Evolutionary conservation across 2,888 invertebrate genomes (phyloP).

Genomic region (Acleris holmiana): DNA sequence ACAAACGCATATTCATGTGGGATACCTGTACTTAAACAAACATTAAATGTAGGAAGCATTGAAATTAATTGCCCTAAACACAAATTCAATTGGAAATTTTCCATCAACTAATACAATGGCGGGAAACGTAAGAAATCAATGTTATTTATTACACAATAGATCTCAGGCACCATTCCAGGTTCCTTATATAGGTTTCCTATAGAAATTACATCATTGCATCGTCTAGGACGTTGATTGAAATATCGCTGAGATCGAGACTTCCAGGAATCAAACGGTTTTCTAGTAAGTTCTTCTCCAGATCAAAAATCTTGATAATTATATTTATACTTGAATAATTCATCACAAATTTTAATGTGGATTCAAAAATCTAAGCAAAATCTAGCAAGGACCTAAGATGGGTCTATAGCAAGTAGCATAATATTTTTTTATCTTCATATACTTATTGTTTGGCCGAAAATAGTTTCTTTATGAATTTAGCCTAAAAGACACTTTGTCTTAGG

Average conservation of each 20-base stretch:
- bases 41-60: constrained; percentile 19
- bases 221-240: constrained; percentile 32
- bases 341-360: no score
- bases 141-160: constrained; percentile 37
- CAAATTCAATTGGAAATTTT: constrained; percentile 33
- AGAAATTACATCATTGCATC: constrained; percentile 26
- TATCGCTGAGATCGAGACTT: constrained; percentile 12
- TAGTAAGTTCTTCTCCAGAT: background rate
- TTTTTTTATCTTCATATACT: no score
- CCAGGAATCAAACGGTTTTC: constrained; percentile 3
- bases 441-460: no score
- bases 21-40: no score
- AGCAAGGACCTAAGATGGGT: no score
- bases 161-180: constrained; percentile 13
- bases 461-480: no score
- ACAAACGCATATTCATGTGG: no score
- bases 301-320: no score
- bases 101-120: constrained; percentile 34
- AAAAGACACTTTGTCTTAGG: no score
- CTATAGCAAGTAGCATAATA: no score
- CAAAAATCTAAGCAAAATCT: no score
- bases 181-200: constrained; percentile 35
- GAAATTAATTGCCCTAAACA: constrained; percentile 27
- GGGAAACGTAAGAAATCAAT: constrained; percentile 34
- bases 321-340: no score